Percentiles rank a stretch among this genome's conserved stretches.
Conservation (phyloP, 2,888 invertebrate genomes). For the Chymomyza procnemis region DNA sequence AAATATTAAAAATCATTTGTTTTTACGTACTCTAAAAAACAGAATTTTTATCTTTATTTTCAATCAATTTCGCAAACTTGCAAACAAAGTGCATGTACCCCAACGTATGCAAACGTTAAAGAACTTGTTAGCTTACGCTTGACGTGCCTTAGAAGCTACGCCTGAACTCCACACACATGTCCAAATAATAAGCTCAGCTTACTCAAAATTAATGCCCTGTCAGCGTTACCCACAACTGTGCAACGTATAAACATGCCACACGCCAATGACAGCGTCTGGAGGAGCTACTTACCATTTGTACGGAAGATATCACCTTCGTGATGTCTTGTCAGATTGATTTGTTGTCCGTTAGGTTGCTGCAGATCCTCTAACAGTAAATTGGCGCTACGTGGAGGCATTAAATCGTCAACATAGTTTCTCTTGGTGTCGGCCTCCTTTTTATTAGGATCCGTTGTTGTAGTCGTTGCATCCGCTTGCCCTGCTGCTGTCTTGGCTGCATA, state of each 20-base stretch:
- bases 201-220: slow-evolving; percentile 64
- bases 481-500: slow-evolving; percentile 27
- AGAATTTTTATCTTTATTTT: too few relatives aligned
- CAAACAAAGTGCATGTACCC: background rate
- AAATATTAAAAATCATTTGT: too few relatives aligned
- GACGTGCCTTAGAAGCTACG: background rate
- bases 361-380: slow-evolving; percentile 74
- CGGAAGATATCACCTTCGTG: slow-evolving; percentile 78
- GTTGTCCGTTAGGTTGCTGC: slow-evolving; percentile 67
- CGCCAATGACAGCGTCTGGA: slow-evolving; percentile 6
- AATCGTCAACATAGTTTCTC: slow-evolving; percentile 44
- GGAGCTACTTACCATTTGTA: slow-evolving; percentile 74
- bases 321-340: slow-evolving; percentile 78
- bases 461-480: slow-evolving; percentile 16
- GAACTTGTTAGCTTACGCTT: slow-evolving; percentile 1
- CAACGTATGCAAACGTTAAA: background rate
- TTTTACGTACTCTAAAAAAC: too few relatives aligned
- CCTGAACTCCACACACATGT: background rate
- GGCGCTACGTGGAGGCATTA: slow-evolving; percentile 54
- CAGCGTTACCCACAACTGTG: slow-evolving; percentile 25
- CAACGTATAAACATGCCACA: slow-evolving; percentile 37
- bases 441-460: slow-evolving; percentile 17
- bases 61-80: background rate
- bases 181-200: slow-evolving; percentile 32
- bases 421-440: slow-evolving; percentile 25